These are phyloP conservation scores for Telmatochromis sp. DNA, from an alignment of 2,113 vertebrate genomes.

Conservation along the genomic window DNA sequence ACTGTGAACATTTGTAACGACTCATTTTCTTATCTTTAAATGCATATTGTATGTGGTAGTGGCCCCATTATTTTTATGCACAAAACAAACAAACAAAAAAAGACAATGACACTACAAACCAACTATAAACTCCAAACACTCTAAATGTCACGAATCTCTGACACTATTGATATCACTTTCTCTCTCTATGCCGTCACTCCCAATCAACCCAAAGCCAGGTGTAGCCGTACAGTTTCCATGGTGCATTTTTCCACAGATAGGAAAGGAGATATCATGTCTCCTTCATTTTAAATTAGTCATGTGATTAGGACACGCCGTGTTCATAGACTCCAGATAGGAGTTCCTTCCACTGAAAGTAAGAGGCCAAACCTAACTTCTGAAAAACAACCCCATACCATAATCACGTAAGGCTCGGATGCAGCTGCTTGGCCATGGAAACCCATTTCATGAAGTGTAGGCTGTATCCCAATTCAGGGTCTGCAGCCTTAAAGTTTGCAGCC, in stretches of 20 bases:
- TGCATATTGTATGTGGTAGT: neutral
- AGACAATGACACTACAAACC: neutral
- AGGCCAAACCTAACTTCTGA: neutral
- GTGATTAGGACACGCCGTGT: neutral
- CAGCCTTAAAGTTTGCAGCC: too few species aligned
- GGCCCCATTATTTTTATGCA: neutral
- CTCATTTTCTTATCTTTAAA: neutral
- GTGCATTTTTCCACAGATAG: neutral
- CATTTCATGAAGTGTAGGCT: too few species aligned
- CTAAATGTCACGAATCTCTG: neutral
- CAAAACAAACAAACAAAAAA: neutral
- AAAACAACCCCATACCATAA: neutral
- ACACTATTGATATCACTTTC: neutral
- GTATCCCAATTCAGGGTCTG: too few species aligned
- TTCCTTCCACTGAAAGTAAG: neutral
- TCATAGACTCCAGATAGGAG: neutral
- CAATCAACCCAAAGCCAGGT: neutral
- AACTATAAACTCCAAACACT: neutral
- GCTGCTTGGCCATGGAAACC: too few species aligned
- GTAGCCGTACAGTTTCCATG: fast-evolving
- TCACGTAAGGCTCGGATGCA: too few species aligned
- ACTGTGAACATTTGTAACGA: neutral
- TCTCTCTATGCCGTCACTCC: neutral
- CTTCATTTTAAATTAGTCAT: neutral
- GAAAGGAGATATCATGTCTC: neutral